Percentiles rank a stretch among this genome's conserved stretches.
Evolutionary conservation across 30 jellyfish, hydroid and myxozoan species (phyloP).

Genomic region (Pelagia noctiluca): DNA sequence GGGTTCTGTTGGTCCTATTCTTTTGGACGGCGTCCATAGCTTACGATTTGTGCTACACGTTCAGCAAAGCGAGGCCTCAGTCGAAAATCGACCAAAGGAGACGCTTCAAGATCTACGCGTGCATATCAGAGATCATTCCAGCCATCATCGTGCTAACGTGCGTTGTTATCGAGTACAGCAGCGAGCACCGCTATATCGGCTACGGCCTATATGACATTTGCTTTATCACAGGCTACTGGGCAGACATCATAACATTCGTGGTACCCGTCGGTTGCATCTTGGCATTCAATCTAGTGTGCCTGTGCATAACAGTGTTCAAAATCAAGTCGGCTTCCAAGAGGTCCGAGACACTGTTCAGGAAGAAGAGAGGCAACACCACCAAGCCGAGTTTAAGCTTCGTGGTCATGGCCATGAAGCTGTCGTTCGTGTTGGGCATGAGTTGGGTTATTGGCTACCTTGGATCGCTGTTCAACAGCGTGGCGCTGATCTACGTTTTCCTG

Average conservation of each 20-base stretch:
- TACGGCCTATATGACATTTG: slow-evolving; percentile 46
- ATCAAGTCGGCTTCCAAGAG: slow-evolving; percentile 30
- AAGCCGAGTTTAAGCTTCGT: slow-evolving; percentile 48
- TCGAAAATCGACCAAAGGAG: slow-evolving; percentile 28
- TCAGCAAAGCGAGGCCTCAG: slow-evolving; percentile 33
- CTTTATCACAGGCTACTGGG: slow-evolving; percentile 43
- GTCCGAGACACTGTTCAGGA: slow-evolving; percentile 23
- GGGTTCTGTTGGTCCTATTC: slow-evolving; percentile 45
- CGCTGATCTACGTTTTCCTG: slow-evolving; percentile 25
- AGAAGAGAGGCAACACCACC: neutral
- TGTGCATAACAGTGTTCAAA: slow-evolving; percentile 28
- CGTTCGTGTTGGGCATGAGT: slow-evolving; percentile 35
- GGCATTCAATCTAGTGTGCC: slow-evolving; percentile 46
- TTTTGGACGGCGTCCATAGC: slow-evolving; percentile 66
- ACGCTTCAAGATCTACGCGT: slow-evolving; percentile 14
- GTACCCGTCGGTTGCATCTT: slow-evolving; percentile 46
- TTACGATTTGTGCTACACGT: slow-evolving; percentile 39
- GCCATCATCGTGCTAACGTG: slow-evolving; percentile 20
- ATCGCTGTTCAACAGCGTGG: neutral
- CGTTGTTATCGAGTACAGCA: slow-evolving; percentile 18
- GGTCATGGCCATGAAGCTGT: slow-evolving; percentile 47
- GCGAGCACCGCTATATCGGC: neutral
- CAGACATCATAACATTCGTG: slow-evolving; percentile 26
- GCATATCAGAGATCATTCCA: slow-evolving; percentile 19
- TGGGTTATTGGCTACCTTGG: slow-evolving; percentile 72